These are phyloP conservation scores for Acanthurus leucopareius DNA, from an alignment of 2,797 vertebrate genomes.

Conservation along the genomic window DNA sequence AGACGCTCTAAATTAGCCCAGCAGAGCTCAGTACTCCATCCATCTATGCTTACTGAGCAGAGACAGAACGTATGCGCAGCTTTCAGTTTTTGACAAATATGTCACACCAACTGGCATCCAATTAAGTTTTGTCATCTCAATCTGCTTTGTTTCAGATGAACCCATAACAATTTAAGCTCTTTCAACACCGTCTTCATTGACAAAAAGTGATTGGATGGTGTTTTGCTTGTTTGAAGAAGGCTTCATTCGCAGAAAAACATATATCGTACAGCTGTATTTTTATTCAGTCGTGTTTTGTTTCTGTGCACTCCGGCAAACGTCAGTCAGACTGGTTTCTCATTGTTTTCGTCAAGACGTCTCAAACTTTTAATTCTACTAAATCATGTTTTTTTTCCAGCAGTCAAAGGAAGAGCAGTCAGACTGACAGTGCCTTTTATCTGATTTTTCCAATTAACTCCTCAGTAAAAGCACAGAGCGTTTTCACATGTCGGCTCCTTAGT, in stretches of 20 bases:
- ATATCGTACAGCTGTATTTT: background rate
- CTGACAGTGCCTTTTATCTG: background rate
- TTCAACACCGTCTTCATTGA: background rate
- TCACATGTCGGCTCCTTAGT: no score
- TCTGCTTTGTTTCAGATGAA: slow-evolving; percentile 19
- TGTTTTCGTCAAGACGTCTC: background rate
- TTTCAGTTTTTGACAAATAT: slow-evolving; percentile 41
- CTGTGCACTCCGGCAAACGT: background rate
- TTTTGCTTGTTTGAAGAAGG: background rate
- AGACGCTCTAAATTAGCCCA: slow-evolving; percentile 55
- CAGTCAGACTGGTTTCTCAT: background rate
- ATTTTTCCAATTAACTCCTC: background rate
- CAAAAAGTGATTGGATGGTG: background rate
- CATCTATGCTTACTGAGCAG: slow-evolving; percentile 32
- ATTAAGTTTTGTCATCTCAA: background rate
- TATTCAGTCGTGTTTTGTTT: background rate
- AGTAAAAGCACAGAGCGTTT: background rate
- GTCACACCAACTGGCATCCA: slow-evolving; percentile 44
- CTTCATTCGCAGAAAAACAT: background rate
- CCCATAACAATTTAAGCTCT: background rate
- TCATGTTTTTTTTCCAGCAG: background rate
- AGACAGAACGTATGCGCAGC: slow-evolving; percentile 4
- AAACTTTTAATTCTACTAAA: background rate
- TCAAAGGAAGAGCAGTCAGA: background rate
- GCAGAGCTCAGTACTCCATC: slow-evolving; percentile 17